These are phyloP conservation scores for Aphaenogaster floridana DNA, from an alignment of 1,140 invertebrate species.

Conservation along the genomic window DNA sequence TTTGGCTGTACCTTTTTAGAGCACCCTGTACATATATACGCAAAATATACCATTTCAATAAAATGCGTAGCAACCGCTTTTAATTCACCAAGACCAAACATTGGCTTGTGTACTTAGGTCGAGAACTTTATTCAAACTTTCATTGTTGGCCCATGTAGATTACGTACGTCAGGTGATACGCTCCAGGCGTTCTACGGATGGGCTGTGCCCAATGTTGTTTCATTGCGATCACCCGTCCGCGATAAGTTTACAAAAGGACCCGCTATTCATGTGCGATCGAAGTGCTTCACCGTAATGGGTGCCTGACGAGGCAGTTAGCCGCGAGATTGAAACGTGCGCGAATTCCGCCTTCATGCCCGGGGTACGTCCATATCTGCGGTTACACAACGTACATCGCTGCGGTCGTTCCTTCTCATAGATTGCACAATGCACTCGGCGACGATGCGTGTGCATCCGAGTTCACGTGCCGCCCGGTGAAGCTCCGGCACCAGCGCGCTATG, in stretches of 20 bases:
- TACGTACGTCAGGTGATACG: slow-evolving; percentile 21
- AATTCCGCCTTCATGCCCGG: slow-evolving; percentile 47
- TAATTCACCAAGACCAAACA: slow-evolving; percentile 6
- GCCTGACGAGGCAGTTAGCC: slow-evolving; percentile 50
- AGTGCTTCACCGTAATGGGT: slow-evolving; percentile 36
- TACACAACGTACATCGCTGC: slow-evolving; percentile 27
- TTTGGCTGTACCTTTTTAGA: too few relatives aligned
- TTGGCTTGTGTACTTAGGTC: background rate
- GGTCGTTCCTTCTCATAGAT: slow-evolving; percentile 59
- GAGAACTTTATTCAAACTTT: slow-evolving; percentile 20
- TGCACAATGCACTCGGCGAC: slow-evolving; percentile 67
- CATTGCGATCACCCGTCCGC: background rate
- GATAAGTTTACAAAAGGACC: slow-evolving; percentile 40
- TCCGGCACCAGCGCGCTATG: slow-evolving; percentile 69
- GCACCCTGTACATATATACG: background rate
- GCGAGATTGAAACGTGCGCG: slow-evolving; percentile 55
- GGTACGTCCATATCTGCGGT: slow-evolving; percentile 53
- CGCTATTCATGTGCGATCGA: slow-evolving; percentile 37
- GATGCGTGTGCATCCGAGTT: slow-evolving; percentile 63
- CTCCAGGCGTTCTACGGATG: slow-evolving; percentile 1
- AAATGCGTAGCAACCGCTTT: background rate
- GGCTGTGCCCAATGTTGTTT: background rate
- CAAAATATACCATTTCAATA: background rate
- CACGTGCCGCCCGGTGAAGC: slow-evolving; percentile 35
- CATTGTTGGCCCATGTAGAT: slow-evolving; percentile 21